A percentile compares a stretch with the other conserved stretches of the same genome.
phyloP scores from a whole-genome alignment of 2,797 vertebrate species.

The Lutjanus argentimaculatus region DNA sequence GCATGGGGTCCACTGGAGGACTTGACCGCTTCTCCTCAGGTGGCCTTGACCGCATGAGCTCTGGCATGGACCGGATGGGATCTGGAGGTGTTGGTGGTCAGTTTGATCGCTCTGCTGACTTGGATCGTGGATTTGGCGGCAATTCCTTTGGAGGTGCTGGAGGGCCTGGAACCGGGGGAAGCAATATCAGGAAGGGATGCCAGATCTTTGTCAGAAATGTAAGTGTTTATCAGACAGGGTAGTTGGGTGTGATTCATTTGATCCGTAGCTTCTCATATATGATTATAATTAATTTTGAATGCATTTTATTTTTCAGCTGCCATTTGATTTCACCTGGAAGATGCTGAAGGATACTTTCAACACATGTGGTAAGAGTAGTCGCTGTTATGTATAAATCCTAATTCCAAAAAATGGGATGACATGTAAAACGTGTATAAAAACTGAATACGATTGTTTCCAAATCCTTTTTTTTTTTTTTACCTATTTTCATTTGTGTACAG shows the following conservation, averaged over 20 bases:
- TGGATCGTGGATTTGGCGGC: slow-evolving; percentile 95
- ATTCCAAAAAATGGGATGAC: no score
- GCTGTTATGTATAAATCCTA: no score
- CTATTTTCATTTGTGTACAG: no score
- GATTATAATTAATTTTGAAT: slow-evolving; percentile 23
- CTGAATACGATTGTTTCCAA: no score
- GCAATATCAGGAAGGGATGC: slow-evolving; percentile 93
- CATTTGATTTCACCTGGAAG: slow-evolving; percentile 99
- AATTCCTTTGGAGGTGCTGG: slow-evolving; percentile 91
- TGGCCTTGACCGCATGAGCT: slow-evolving; percentile 85
- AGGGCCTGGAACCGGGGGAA: slow-evolving; percentile 88
- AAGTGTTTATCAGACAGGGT: slow-evolving; percentile 66
- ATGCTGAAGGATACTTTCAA: slow-evolving; percentile 99
- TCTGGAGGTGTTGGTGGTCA: slow-evolving; percentile 86
- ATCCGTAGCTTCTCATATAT: background rate
- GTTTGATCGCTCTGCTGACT: slow-evolving; percentile 93
- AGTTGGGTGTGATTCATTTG: fast-evolving
- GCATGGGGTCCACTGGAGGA: slow-evolving; percentile 80
- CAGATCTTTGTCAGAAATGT: slow-evolving; percentile 99
- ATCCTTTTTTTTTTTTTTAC: no score
- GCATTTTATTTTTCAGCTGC: slow-evolving; percentile 86
- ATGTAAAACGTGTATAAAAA: no score
- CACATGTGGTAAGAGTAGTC: slow-evolving; percentile 90
- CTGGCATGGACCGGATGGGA: slow-evolving; percentile 86
- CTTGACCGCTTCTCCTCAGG: slow-evolving; percentile 82